A percentile compares a stretch with the other conserved stretches of the same genome.
phyloP scores from a whole-genome alignment of 2,888 invertebrate species.

The Nomada flava region DNA sequence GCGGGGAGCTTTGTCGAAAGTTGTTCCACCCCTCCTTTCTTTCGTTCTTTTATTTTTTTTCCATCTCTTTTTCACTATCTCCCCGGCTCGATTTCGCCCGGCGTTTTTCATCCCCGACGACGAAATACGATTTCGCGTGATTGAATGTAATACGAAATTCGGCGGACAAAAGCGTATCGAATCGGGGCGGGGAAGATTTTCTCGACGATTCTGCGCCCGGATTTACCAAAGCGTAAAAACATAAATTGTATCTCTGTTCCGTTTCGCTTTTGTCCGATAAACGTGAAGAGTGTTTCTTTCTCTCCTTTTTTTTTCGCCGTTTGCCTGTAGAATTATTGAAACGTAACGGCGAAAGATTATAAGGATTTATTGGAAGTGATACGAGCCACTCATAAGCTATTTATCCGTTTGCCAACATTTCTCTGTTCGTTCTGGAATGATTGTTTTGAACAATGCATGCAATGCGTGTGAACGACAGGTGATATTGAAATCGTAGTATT shows the following conservation, averaged over 20 bases:
- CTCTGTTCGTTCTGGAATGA: background rate
- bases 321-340: conserved; percentile 36
- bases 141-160: conserved; percentile 48
- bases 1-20: conserved; percentile 32
- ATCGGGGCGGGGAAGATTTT: conserved; percentile 35
- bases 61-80: background rate
- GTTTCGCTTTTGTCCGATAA: conserved; percentile 39
- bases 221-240: conserved; percentile 49
- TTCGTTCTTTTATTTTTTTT: background rate
- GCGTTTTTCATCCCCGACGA: background rate
- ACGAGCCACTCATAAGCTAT: background rate
- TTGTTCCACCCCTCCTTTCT: background rate
- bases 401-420: conserved; percentile 12
- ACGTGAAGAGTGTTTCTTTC: conserved; percentile 40
- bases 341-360: conserved; percentile 40
- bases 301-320: too few relatives aligned
- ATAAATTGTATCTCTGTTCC: conserved; percentile 44
- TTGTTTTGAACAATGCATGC: too few relatives aligned
- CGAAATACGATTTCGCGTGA: conserved; percentile 18
- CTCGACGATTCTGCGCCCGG: conserved; percentile 45
- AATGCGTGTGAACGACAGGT: too few relatives aligned
- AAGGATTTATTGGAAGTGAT: conserved; percentile 39
- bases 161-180: conserved; percentile 28
- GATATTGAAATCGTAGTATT: too few relatives aligned
- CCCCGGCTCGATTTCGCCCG: too few relatives aligned